These are phyloP conservation scores for Arothron firmamentum DNA, from an alignment of 2,113 vertebrate genomes.

Conservation along the genomic window DNA sequence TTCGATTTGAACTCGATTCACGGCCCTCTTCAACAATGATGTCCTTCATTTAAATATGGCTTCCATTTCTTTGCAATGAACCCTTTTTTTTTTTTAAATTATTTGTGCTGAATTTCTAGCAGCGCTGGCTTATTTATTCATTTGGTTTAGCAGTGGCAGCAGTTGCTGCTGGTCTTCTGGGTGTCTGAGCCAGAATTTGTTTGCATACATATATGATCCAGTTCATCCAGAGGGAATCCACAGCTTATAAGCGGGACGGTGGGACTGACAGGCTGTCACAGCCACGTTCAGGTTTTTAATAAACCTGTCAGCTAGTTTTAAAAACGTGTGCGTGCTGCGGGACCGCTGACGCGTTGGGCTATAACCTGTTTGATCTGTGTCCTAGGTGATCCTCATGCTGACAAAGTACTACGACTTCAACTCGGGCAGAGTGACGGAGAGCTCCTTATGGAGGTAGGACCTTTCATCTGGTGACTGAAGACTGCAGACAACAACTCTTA, in stretches of 20 bases:
- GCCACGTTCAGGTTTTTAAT: conserved; percentile 38
- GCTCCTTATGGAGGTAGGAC: conserved; percentile 92
- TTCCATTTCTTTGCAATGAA: neutral
- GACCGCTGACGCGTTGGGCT: neutral
- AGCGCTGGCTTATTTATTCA: conserved; percentile 42
- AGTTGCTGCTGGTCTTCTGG: conserved; percentile 9
- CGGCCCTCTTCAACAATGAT: conserved; percentile 35
- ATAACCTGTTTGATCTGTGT: conserved; percentile 63
- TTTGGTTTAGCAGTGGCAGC: conserved; percentile 24
- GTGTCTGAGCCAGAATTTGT: conserved; percentile 20
- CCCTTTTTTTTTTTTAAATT: too few relatives aligned
- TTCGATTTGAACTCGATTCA: conserved; percentile 38
- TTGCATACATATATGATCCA: conserved; percentile 22
- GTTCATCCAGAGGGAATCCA: conserved; percentile 13
- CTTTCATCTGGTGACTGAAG: neutral
- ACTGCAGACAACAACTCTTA: too few relatives aligned
- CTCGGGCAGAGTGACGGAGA: conserved; percentile 91
- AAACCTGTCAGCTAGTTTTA: conserved; percentile 25
- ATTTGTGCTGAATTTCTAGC: conserved; percentile 20
- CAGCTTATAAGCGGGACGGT: neutral
- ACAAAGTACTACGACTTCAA: conserved; percentile 95
- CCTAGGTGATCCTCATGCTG: conserved; percentile 94
- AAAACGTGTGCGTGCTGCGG: conserved; percentile 10
- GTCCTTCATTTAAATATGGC: conserved; percentile 46
- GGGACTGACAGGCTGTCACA: conserved; percentile 15